Evolutionary conservation across 1,140 invertebrate genomes (phyloP).

Genomic region (Drosophila athabasca): DNA sequence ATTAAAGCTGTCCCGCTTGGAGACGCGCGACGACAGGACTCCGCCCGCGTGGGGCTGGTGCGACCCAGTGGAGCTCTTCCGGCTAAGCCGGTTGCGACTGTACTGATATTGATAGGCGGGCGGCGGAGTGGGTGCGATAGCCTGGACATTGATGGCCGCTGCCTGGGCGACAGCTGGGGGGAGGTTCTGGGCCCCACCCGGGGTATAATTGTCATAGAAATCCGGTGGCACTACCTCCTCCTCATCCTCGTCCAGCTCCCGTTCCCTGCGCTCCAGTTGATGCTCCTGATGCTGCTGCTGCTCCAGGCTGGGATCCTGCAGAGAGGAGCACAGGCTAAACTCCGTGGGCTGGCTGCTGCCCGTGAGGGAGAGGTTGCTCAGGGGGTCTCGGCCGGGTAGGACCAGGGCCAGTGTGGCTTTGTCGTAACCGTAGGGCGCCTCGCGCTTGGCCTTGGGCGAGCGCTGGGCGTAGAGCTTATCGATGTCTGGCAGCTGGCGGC

Average conservation of each 20-base stretch:
- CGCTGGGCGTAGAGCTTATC: conserved; percentile 74
- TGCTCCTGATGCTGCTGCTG: conserved; percentile 21
- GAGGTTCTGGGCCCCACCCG: conserved; percentile 64
- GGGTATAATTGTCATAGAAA: conserved; percentile 76
- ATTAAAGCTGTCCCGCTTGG: conserved; percentile 79
- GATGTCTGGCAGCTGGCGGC: conserved; percentile 73
- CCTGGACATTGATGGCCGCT: neutral
- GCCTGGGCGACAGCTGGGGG: conserved; percentile 26
- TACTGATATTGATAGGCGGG: conserved; percentile 80
- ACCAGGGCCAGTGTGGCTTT: conserved; percentile 41
- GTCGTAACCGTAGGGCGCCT: conserved; percentile 45
- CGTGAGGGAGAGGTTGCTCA: conserved; percentile 58
- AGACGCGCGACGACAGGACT: conserved; percentile 33
- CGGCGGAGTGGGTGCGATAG: conserved; percentile 27
- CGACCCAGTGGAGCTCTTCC: conserved; percentile 66
- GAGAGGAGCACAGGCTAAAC: conserved; percentile 65
- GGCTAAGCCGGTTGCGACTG: conserved; percentile 69
- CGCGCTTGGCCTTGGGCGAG: conserved; percentile 64
- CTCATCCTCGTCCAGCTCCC: conserved; percentile 6
- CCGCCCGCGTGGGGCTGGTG: conserved; percentile 55
- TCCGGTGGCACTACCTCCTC: conserved; percentile 78
- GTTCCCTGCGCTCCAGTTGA: neutral
- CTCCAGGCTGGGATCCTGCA: conserved; percentile 27
- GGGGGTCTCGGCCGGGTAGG: conserved; percentile 66
- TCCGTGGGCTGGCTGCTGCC: conserved; percentile 61